These are phyloP conservation scores for Balearica regulorum DNA, from an alignment of 2,797 vertebrate species.

Conservation along the genomic window DNA sequence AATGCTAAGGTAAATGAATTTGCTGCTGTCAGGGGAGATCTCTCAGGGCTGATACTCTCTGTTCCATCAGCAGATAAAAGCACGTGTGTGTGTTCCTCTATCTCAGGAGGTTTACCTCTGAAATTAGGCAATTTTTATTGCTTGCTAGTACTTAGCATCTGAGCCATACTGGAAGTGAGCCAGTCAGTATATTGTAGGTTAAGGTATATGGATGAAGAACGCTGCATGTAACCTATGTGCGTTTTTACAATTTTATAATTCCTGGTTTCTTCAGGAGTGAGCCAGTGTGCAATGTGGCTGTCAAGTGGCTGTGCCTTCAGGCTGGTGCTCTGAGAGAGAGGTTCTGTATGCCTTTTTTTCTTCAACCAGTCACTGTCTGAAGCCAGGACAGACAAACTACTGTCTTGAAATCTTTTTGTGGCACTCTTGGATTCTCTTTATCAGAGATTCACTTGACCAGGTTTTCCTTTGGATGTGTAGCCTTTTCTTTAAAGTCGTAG, in stretches of 20 bases:
- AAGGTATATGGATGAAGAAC: neutral
- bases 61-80: neutral
- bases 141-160: neutral
- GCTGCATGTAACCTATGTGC: neutral
- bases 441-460: neutral
- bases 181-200: neutral
- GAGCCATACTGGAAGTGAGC: neutral
- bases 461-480: neutral
- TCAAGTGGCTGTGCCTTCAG: neutral
- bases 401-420: neutral
- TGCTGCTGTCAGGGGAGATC: neutral
- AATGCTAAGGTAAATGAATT: neutral
- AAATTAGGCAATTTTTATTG: neutral
- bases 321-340: neutral
- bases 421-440: neutral
- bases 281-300: neutral
- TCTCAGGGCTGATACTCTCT: neutral
- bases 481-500: neutral
- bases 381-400: neutral
- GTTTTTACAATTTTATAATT: neutral
- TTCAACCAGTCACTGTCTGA: neutral
- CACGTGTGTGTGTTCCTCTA: neutral
- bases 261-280: neutral
- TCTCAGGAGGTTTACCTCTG: neutral
- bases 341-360: neutral